phyloP scores from a whole-genome alignment of 1,140 invertebrate species.

The Neelides sp. region DNA sequence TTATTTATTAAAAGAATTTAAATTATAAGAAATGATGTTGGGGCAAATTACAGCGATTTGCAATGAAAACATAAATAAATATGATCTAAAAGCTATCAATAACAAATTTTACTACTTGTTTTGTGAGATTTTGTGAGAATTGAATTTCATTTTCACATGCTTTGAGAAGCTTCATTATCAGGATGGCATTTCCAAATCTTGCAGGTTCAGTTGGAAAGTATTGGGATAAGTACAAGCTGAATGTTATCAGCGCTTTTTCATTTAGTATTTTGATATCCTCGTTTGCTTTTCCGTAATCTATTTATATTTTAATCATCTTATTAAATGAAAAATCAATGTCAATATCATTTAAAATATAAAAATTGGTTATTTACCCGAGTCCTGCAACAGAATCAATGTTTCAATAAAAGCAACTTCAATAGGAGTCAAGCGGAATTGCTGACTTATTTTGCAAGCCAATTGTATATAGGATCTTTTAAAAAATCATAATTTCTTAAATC shows the following conservation, averaged over 20 bases:
- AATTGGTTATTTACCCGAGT: background rate
- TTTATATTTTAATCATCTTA: background rate
- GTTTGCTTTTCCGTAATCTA: slow-evolving; percentile 1
- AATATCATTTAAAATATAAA: background rate
- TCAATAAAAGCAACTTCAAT: slow-evolving; percentile 49
- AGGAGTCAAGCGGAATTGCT: slow-evolving; percentile 41
- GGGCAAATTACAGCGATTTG: too few species aligned
- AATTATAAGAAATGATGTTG: too few species aligned
- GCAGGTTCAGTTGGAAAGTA: slow-evolving; percentile 29
- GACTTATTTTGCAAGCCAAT: slow-evolving; percentile 34
- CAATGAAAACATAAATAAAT: too few species aligned
- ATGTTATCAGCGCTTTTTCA: slow-evolving; percentile 30
- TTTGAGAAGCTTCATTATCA: slow-evolving; percentile 16
- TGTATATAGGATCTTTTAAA: slow-evolving; percentile 16
- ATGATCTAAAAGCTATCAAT: slow-evolving; percentile 28
- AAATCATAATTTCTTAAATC: background rate
- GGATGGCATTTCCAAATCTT: slow-evolving; percentile 28
- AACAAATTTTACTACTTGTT: slow-evolving; percentile 24
- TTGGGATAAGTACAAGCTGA: slow-evolving; percentile 30
- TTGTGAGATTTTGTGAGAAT: slow-evolving; percentile 14
- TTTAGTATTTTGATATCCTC: slow-evolving; percentile 22
- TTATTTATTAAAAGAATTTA: too few species aligned
- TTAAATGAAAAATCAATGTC: background rate
- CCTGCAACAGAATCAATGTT: slow-evolving; percentile 47
- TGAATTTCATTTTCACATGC: slow-evolving; percentile 6